Base-by-base conservation (phyloP, 2,888 invertebrate genomes). In the Phoronis australis region DNA sequence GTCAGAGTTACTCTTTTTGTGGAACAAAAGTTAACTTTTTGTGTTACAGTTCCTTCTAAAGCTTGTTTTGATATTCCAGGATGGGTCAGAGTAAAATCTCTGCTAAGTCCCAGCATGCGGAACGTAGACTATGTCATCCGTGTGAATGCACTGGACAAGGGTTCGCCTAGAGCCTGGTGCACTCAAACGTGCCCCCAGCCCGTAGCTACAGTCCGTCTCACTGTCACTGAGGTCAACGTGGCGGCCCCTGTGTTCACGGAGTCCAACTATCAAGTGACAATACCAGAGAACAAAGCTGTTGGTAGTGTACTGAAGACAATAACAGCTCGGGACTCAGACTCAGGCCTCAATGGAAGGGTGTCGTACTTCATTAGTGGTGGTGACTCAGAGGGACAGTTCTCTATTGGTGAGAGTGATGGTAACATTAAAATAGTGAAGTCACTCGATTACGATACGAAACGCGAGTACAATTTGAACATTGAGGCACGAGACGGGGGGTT, bases 321-420 rank as follows among this genome's bases (percentile, higher is more conserved):
- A 0, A 85, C 83, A 56, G 94, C 94, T 3, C 84, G 85, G 0
- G 95, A 95, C 73, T 82, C 82, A 52, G 95, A 95, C 68, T 23
- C 81, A 82, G 93, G 94, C 0, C 89, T 92, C 0, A 95, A 95
- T 73, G 94, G 94, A 4, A 86, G 90, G 80, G 81, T 95, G 0
- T 79, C 86, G 9, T 95, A 92, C 74, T 50, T 46, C 24, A 66
- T 69, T 20, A 52, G 59, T 2, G 54, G 47, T 9, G 92, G 92
- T 18, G 90, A 91, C 69, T 84, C 86, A 55, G 83, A 85, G 2
- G 84, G 84, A 61, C 85, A 88, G 62, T 96, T 96, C 73, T 80
- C 82, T 42, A 86, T 96, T 6, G 84, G 93, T 71, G 76, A 86
- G 0, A 79, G 82, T 20, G 84, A 85, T 1, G 95, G 96, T 0